Conservation (phyloP, 1,140 invertebrate genomes). For the Meloidogyne exigua region DNA sequence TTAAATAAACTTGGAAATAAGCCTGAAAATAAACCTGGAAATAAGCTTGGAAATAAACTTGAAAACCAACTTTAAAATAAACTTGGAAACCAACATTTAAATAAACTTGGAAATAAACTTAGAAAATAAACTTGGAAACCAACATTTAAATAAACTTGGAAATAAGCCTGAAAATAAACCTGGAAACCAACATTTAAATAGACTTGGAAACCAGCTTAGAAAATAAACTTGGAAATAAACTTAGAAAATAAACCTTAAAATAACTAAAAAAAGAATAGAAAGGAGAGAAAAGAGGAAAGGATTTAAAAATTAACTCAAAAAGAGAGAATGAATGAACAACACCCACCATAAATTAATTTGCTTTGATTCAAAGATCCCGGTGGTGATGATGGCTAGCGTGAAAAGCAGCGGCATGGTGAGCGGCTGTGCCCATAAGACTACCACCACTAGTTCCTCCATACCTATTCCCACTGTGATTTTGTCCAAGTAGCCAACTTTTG, state of each 20-base stretch:
- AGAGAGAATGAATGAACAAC: slow-evolving; percentile 9
- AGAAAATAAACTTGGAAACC: neutral
- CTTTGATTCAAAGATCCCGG: neutral
- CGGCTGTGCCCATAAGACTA: slow-evolving; percentile 3
- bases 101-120: neutral
- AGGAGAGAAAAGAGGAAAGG: neutral
- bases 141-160: too few species aligned
- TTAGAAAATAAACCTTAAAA: neutral
- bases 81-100: too few species aligned
- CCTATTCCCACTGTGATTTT: slow-evolving; percentile 43
- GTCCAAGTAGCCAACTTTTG: slow-evolving; percentile 62
- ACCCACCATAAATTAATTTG: neutral
- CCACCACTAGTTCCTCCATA: slow-evolving; percentile 21
- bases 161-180: too few species aligned
- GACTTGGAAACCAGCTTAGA: too few species aligned
- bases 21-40: too few species aligned
- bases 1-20: too few species aligned
- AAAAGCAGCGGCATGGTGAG: slow-evolving; percentile 11
- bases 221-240: neutral
- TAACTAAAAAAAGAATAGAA: neutral
- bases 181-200: too few species aligned
- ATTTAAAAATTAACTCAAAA: neutral
- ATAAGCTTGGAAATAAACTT: too few species aligned
- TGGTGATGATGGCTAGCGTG: slow-evolving; percentile 21
- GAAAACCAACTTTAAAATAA: too few species aligned